A percentile compares a stretch with the other conserved stretches of the same genome.
Evolutionary conservation across 2,113 vertebrate species (phyloP).

Genomic region (Calidris pugnax): DNA sequence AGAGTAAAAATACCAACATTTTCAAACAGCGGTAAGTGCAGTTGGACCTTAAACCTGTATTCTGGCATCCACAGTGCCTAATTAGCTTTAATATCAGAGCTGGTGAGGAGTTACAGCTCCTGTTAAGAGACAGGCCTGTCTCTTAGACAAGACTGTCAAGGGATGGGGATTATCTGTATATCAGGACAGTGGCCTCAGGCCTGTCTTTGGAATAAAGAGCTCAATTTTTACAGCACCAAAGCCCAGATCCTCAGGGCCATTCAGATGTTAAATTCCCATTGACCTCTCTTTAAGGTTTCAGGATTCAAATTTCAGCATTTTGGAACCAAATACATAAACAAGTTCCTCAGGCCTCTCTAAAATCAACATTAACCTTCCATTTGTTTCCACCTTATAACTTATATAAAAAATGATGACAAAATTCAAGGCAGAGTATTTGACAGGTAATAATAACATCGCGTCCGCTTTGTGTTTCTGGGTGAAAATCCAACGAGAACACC

Average conservation of each 20-base stretch:
- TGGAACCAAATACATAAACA: background rate
- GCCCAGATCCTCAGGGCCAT: background rate
- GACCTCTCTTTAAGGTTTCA: background rate
- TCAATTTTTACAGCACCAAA: background rate
- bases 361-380: background rate
- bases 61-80: background rate
- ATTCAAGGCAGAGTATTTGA: background rate
- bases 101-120: background rate
- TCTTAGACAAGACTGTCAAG: background rate
- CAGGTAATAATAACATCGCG: background rate
- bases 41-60: background rate
- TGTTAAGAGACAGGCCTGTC: background rate
- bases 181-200: background rate
- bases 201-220: background rate
- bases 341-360: background rate
- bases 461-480: background rate
- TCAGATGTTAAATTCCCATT: slow-evolving; percentile 6
- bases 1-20: background rate
- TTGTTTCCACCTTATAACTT: slow-evolving; percentile 10
- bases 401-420: slow-evolving; percentile 14
- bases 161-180: background rate
- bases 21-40: background rate
- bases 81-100: background rate
- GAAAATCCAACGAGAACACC: background rate
- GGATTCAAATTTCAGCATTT: slow-evolving; percentile 4